Percentiles rank a stretch among this genome's conserved stretches.
Conservation (phyloP, 1,140 invertebrate species). For the Ceratitis capitata region DNA sequence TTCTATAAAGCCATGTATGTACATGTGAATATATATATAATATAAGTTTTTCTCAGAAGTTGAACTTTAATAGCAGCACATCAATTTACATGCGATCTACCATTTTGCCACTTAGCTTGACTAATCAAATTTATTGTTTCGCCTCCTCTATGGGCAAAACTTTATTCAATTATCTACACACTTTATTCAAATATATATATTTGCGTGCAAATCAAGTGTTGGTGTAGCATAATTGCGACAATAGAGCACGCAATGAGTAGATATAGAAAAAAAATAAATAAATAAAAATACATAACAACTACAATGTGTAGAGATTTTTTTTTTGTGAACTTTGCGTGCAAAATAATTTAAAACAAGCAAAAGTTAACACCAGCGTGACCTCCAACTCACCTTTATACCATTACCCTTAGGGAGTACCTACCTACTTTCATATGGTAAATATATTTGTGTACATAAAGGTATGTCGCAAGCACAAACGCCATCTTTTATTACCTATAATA, state of each 20-base stretch:
- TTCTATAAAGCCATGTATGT: no score
- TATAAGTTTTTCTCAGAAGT: no score
- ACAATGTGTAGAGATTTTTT: not conserved
- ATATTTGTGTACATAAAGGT: not conserved
- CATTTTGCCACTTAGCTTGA: constrained; percentile 26
- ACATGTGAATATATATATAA: no score
- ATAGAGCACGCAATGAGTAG: not conserved
- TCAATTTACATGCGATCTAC: constrained; percentile 41
- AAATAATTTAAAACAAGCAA: constrained; percentile 34
- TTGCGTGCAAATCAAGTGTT: not conserved
- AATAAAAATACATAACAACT: not conserved
- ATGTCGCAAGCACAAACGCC: not conserved
- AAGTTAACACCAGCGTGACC: constrained; percentile 16
- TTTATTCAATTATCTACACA: constrained; percentile 63
- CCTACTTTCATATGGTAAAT: not conserved
- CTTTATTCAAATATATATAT: not conserved
- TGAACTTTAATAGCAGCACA: not conserved
- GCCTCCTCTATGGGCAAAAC: constrained; percentile 58
- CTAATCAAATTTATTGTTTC: constrained; percentile 64
- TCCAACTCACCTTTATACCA: not conserved
- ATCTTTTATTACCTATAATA: not conserved
- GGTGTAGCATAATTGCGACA: not conserved
- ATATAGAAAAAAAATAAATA: not conserved
- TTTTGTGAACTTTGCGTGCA: not conserved
- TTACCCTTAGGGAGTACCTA: not conserved